Percentiles rank a stretch among this genome's conserved stretches.
phyloP scores from a whole-genome alignment of 2,888 invertebrate genomes.

The Anticlea derivata region DNA sequence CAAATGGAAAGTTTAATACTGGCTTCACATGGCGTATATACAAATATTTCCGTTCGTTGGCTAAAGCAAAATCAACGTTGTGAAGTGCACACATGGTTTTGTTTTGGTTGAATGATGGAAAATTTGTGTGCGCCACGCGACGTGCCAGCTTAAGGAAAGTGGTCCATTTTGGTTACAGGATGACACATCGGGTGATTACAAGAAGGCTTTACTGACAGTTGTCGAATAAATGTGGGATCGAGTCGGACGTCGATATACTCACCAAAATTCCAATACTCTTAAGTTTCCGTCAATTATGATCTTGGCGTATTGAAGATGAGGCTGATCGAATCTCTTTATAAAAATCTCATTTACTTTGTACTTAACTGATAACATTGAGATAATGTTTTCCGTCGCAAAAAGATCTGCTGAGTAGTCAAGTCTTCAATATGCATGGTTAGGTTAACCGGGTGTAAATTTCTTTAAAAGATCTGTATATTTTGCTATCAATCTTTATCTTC shows the following conservation, averaged over 20 bases:
- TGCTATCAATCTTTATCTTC: slow-evolving; percentile 56
- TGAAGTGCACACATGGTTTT: background rate
- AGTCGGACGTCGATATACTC: slow-evolving; percentile 47
- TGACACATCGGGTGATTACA: slow-evolving; percentile 97
- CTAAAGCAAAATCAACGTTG: background rate
- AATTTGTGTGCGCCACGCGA: slow-evolving; percentile 4
- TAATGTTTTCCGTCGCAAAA: slow-evolving; percentile 7
- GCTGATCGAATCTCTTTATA: slow-evolving; percentile 32
- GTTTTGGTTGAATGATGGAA: slow-evolving; percentile 16
- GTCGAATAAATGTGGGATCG: slow-evolving; percentile 84
- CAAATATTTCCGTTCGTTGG: slow-evolving; percentile 4
- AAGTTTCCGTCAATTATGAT: slow-evolving; percentile 74
- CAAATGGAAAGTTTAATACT: slow-evolving; percentile 11
- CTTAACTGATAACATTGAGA: slow-evolving; percentile 3
- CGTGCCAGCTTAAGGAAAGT: slow-evolving; percentile 30
- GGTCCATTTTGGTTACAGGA: slow-evolving; percentile 87
- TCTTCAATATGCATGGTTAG: slow-evolving; percentile 51
- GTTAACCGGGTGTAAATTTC: slow-evolving; percentile 61
- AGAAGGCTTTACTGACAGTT: slow-evolving; percentile 93
- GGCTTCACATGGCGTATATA: slow-evolving; percentile 3
- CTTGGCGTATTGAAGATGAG: slow-evolving; percentile 42
- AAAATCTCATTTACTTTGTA: slow-evolving; percentile 18
- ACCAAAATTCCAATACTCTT: slow-evolving; percentile 61
- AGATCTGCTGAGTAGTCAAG: slow-evolving; percentile 37
- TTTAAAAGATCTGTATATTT: slow-evolving; percentile 80